These are phyloP conservation scores for Lumbricus terrestris DNA, from an alignment of 2,888 invertebrate species.

Conservation along the genomic window DNA sequence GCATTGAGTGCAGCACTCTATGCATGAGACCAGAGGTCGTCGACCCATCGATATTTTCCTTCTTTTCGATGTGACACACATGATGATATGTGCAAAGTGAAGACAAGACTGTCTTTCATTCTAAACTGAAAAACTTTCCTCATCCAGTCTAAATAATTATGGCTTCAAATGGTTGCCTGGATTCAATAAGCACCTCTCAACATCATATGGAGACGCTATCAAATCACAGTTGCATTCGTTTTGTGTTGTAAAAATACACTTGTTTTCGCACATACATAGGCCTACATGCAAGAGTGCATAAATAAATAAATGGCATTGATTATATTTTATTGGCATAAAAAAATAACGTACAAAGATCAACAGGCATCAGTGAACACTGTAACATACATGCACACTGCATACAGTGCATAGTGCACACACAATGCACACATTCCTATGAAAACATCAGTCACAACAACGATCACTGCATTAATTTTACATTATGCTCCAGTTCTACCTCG, in stretches of 20 bases:
- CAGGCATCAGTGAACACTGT: not conserved
- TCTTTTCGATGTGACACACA: no score
- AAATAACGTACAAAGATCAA: not conserved
- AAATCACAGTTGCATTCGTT: not conserved
- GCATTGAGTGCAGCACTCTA: no score
- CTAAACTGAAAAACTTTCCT: no score
- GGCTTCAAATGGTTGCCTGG: no score
- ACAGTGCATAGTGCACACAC: no score
- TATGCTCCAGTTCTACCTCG: not conserved
- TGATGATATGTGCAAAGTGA: no score
- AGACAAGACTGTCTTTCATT: no score
- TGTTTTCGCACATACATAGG: no score
- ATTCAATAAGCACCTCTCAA: not conserved
- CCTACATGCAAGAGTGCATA: not conserved
- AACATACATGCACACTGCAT: not conserved
- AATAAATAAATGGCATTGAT: not conserved
- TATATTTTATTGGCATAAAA: not conserved
- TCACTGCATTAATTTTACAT: conserved; percentile 3
- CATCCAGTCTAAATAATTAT: no score
- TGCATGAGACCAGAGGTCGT: no score
- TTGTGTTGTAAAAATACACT: not conserved
- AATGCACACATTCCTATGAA: not conserved
- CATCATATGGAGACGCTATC: not conserved
- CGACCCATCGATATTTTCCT: no score
- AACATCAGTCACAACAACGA: not conserved